Conservation (phyloP, 2,888 invertebrate species). For the Calliopum simillimum region DNA sequence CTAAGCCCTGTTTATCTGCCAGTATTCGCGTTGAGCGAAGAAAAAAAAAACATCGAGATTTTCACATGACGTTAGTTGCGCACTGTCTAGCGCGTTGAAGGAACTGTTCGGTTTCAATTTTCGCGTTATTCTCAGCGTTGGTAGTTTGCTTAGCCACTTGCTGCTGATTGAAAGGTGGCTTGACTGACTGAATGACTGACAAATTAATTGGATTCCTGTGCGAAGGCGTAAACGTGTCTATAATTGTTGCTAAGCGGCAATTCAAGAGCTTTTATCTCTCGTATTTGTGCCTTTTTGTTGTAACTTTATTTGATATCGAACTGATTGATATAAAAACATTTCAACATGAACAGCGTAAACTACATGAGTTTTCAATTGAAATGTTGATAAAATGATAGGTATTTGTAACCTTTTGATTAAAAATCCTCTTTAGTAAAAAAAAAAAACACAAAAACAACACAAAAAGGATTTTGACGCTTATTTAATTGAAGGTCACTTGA, state of each 20-base stretch:
- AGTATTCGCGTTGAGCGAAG: not conserved
- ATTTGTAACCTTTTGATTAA: not conserved
- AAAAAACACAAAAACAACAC: not conserved
- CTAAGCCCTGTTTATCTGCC: slow-evolving; percentile 6
- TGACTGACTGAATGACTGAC: slow-evolving; percentile 42
- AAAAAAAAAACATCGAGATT: not conserved
- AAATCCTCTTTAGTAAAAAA: not conserved
- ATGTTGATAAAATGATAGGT: not conserved
- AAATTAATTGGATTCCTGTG: slow-evolving; percentile 51
- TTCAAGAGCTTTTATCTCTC: slow-evolving; percentile 12
- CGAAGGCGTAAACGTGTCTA: slow-evolving; percentile 43
- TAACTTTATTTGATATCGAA: slow-evolving; percentile 2
- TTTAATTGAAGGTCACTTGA: too few species aligned
- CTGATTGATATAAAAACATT: slow-evolving; percentile 8
- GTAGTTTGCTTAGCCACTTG: not conserved
- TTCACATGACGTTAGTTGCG: not conserved
- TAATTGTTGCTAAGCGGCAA: slow-evolving; percentile 29
- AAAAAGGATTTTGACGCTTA: not conserved
- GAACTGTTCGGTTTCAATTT: not conserved
- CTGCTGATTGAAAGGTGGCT: slow-evolving; percentile 41
- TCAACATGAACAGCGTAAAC: not conserved
- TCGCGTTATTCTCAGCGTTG: not conserved
- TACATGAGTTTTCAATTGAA: not conserved
- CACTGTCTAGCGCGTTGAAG: not conserved
- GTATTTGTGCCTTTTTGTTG: not conserved